Evolutionary conservation across 1,140 invertebrate species (phyloP).

Genomic region (Rhyacophila brunnea): DNA sequence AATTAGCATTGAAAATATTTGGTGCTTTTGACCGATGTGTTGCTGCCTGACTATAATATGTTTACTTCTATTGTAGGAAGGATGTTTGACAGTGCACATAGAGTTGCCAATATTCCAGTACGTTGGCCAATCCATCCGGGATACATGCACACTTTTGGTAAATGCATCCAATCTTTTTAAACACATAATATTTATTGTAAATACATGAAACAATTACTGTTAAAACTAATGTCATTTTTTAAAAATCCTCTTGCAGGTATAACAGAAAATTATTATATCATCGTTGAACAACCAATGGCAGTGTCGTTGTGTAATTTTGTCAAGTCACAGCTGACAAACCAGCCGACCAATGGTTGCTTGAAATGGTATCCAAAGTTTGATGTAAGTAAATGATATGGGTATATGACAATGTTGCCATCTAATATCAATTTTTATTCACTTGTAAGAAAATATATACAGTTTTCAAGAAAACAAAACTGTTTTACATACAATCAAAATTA

Average conservation of each 20-base stretch:
- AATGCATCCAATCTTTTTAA: constrained; percentile 1
- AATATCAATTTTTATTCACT: too few relatives aligned
- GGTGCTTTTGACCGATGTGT: background rate
- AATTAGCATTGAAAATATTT: background rate
- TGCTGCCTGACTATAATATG: background rate
- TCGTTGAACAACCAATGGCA: constrained; percentile 79
- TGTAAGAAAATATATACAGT: too few relatives aligned
- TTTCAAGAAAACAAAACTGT: too few relatives aligned
- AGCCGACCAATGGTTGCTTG: constrained; percentile 62
- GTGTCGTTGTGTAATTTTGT: constrained; percentile 64
- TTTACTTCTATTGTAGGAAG: constrained; percentile 42
- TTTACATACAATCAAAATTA: too few relatives aligned
- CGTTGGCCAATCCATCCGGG: constrained; percentile 74
- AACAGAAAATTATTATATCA: constrained; percentile 79
- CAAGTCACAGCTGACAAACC: constrained; percentile 58
- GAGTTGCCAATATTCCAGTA: constrained; percentile 69
- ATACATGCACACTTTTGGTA: constrained; percentile 89
- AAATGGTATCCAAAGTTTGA: constrained; percentile 72
- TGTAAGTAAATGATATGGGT: constrained; percentile 44
- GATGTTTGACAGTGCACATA: constrained; percentile 69
- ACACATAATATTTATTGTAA: background rate
- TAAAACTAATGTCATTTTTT: background rate
- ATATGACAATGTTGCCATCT: too few relatives aligned
- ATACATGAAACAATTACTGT: background rate
- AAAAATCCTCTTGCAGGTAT: constrained; percentile 49